Base-by-base conservation (phyloP, 2,797 vertebrate genomes). In the Syndactyla subalaris region DNA sequence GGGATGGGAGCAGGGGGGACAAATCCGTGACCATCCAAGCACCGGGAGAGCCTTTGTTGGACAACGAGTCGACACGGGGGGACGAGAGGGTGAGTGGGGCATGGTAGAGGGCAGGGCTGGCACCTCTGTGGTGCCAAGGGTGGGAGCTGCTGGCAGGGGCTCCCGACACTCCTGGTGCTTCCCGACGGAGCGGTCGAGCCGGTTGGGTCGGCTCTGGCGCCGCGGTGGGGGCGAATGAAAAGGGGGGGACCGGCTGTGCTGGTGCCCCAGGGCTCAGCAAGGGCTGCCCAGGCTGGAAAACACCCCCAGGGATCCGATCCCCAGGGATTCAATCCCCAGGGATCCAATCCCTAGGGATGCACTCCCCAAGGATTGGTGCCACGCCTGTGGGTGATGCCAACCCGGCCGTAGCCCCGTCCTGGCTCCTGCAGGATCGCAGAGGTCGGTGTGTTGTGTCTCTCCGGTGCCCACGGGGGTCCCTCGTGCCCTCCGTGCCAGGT, bases 21-120 rank as follows among this genome's bases (percentile, higher is more conserved):
- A 99, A 99, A 80, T 99, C 99, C 0, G 99, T 99, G 95, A 98
- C 98, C 12, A 99, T 99, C 97, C 99, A 99, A 96, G 98, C 98
- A 4, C 99, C 99, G 0, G 99, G 99, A 9, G 99, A 99, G 73
- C 98, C 98, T 5, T 93, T 99, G 95, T 94, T 99, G 97, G 98
- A 99, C 81, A 98, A 98, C 0, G 99, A 99, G 95, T 99, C 99
- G 15, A 99, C 99, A 0, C 97, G 99, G 49, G 99, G 98, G 75
- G 99, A 99, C 2, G 99, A 99, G 57, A 90, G 99, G 98, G 99
- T 99, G 91, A 97, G 98, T 8, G 5, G 26, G 12, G 45, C 7
- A 0, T 3, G 2, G 32, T 23, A 9, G 7, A 18, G 23, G 54
- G 26, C 3, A 3, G 55, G 16, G 7, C 7, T 2, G 11, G 61